Percentiles rank a stretch among this genome's conserved stretches.
These are phyloP conservation scores for Paracanthobrama guichenoti DNA, from an alignment of 2,113 vertebrate species.

Conservation along the genomic window DNA sequence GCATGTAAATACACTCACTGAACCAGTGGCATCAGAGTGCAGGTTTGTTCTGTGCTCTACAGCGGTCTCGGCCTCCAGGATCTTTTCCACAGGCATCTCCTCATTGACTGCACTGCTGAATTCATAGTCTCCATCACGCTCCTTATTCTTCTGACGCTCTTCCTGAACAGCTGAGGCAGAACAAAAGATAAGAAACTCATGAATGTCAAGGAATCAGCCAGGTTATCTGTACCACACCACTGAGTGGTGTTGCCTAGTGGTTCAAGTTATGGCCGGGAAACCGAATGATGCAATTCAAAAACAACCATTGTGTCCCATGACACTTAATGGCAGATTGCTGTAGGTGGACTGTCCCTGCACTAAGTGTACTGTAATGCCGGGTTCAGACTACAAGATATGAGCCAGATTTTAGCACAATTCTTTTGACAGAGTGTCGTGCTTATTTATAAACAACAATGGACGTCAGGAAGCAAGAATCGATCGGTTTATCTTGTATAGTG, in stretches of 20 bases:
- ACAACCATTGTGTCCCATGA: too few relatives aligned
- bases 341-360: too few relatives aligned
- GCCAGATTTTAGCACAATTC: too few relatives aligned
- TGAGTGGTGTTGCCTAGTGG: neutral
- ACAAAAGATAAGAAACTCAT: neutral
- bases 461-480: too few relatives aligned
- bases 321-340: too few relatives aligned
- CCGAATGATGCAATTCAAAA: neutral
- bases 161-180: conserved; percentile 84
- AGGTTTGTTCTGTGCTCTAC: conserved; percentile 90
- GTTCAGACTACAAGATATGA: too few relatives aligned
- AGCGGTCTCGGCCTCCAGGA: conserved; percentile 88
- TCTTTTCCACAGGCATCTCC: conserved; percentile 94
- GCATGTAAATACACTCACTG: conserved; percentile 73
- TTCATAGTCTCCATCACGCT: conserved; percentile 84
- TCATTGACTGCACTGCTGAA: conserved; percentile 81
- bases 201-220: neutral
- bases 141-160: conserved; percentile 87
- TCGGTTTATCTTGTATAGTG: too few relatives aligned
- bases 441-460: too few relatives aligned
- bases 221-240: neutral
- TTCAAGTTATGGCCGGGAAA: too few relatives aligned
- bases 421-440: too few relatives aligned
- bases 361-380: too few relatives aligned
- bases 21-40: conserved; percentile 81